Evolutionary conservation across 2,113 vertebrate species (phyloP), one percentile per base, ranked within the genome.

Genomic region (Cynoglossus semilaevis): DNA sequence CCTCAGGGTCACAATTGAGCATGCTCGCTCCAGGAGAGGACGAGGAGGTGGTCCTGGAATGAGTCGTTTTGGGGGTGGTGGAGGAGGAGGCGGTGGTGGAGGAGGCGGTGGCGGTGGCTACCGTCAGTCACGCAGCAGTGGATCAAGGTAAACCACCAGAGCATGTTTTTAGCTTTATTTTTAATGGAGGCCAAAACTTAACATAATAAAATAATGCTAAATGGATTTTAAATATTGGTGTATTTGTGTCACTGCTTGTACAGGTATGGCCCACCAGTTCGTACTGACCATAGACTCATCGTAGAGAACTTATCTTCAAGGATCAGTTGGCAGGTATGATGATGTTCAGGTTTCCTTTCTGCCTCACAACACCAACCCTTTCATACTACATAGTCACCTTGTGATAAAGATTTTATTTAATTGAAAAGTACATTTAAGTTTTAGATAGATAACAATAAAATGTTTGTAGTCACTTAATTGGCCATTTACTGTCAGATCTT

Each of bases 301-400:
- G 94, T 95, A 40, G 93, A 96, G 82, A 95, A 95, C 72, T 91
- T 96, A 22, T 96, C 94, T 0, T 94, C 94, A 1, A 91, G 94
- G 15, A 93, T 94, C 45, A 95, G 94, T 84, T 95, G 94, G 94
- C 94, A 96, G 94, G 94, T 96, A 91, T 92, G 92, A 46, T 3
- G 35, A 64, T 0, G 48, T 7, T 15, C 2, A 19, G 4, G 37
- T 12, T 65, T 22, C 2, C 41, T 15, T 7, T 18, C 29, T 19
- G 9, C 44, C 11, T 11, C 17, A 49, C 18, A 45, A 35, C 50
- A 15, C 13, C 58, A 15, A 10, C 12, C 57, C 59, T 65, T 49
- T 14, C 50, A 51, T 16, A 58, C 7, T 17, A 2, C 35, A 18
- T 14, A 46, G n/a, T 65, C 46, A 69, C 15, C 9, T 22, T 52